Base-by-base conservation (phyloP, 1,140 invertebrate genomes). In the Nebria ingens region DNA sequence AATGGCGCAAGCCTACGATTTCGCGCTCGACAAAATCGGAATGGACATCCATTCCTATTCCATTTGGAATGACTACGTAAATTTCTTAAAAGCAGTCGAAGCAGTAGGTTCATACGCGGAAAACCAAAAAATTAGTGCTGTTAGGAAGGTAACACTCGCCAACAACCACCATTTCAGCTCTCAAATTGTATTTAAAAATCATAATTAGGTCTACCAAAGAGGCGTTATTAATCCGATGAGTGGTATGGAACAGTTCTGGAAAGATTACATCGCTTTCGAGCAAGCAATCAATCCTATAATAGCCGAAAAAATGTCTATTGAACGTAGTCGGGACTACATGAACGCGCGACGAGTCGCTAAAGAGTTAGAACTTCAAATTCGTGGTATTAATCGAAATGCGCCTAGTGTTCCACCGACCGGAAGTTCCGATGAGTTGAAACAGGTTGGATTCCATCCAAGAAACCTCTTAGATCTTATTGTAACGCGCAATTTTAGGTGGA, bases 1-100 rank as follows among this genome's bases (percentile, higher is more conserved):
- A 78, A 97, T 99, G 91, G 95, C 95, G 0, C 93, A 99, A 73
- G 96, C 97, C 0, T 99, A 98, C 70, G 97, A 99, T 73, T 99
- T 98, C 78, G 96, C 97, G 0, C 71, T 99, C 55, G 97, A 99
- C 57, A 98, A 98, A 75, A 98, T 99, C 65, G 97, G 97, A 1
- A 89, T 98, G 84, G 96, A 98, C 65, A 91, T 96, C 59, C 89
- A 93, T 71, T 95, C 94, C 0, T 96, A 91, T 69, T 85, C 87
- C 19, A 91, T 98, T 58, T 98, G 94, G 94, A 91, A 91, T 65
- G 97, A 99, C 71, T 99, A 99, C 67, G 91, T 99, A 0, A 87
- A 84, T 21, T 99, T 99, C 73, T 73, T 99, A n/a, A 98, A 97
- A 73, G 85, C 86, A 58, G 95, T 98, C 0, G 95, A 98, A 65